These are phyloP conservation scores for Hydrotaea cyrtoneurina DNA, from an alignment of 2,888 invertebrate species.

Conservation along the genomic window DNA sequence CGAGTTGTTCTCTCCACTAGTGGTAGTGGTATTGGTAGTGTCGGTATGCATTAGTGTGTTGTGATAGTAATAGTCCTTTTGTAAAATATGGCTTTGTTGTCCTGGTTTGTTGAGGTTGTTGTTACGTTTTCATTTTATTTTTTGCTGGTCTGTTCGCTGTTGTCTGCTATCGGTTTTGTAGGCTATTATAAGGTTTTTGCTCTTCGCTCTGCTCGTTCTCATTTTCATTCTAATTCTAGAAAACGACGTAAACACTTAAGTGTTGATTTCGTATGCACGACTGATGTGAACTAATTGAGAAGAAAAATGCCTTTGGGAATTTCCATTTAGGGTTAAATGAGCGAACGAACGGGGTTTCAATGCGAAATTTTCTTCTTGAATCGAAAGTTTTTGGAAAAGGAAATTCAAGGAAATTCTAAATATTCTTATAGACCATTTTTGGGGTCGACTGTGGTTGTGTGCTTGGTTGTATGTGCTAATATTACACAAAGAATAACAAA, in stretches of 20 bases:
- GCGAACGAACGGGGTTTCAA: too few relatives aligned
- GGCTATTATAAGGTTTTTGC: slow-evolving; percentile 8
- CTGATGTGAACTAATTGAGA: slow-evolving; percentile 46
- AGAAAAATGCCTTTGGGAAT: slow-evolving; percentile 21
- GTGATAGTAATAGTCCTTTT: slow-evolving; percentile 63
- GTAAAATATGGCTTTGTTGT: slow-evolving; percentile 1
- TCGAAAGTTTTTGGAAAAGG: too few relatives aligned
- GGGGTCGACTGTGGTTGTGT: too few relatives aligned
- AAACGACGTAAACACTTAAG: slow-evolving; percentile 15
- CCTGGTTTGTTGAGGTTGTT: background rate
- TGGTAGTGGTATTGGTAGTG: slow-evolving; percentile 36
- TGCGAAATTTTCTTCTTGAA: too few relatives aligned
- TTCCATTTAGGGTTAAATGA: background rate
- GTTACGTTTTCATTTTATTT: background rate
- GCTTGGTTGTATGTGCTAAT: too few relatives aligned
- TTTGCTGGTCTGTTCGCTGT: background rate
- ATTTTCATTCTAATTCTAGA: background rate
- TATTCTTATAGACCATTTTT: too few relatives aligned
- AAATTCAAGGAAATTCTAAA: too few relatives aligned
- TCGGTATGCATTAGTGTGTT: slow-evolving; percentile 49
- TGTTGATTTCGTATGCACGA: slow-evolving; percentile 25
- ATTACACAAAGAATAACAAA: too few relatives aligned
- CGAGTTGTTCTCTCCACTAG: background rate
- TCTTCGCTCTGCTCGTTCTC: background rate
- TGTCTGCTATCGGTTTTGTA: background rate